Evolutionary conservation across 2,888 invertebrate species (phyloP), one percentile per base, ranked within the genome.

Genomic region (Cinara cedri): DNA sequence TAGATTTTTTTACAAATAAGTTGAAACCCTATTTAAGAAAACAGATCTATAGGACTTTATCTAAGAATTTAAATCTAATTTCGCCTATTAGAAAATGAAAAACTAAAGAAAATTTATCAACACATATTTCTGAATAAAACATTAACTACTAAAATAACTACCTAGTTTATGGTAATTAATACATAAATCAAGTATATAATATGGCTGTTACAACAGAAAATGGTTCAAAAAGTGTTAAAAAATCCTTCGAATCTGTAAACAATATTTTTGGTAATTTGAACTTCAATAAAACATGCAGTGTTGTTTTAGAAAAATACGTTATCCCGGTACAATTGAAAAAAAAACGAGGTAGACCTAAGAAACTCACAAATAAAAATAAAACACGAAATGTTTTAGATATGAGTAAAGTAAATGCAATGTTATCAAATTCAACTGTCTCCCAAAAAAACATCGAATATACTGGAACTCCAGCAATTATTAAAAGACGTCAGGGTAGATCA

Each of bases 311-410:
- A 3, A 66, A 68, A 57, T 19, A 1, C 11, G 21, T 21, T 16
- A 14, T 34, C 21, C 3, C 13, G 8, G 3, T 24, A 11, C 19
- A 34, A 51, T 1, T 21, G 13, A 51, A 78, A 68, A 78, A n/a
- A 51, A 78, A 78, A 70, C 60, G 68, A n/a, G 78, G 78, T 24
- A 14, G 78, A 13, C 78, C 78, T 0, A 78, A 24, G 24, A 78
- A 62, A 62, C 11, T 11, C n/a, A 0, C 49, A 8, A 13, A 3
- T 24, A 4, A 4, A 34, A 16, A 19, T 70, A 8, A 70, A 42
- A 13, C 9, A 19, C 21, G 51, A 49, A 10, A 21, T 44, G 21
- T 8, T 8, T 71, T 34, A 24, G 14, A 63, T 24, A 34, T 4
- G 34, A 34, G 3, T 6, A 34, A 34, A 6, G 34, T 4, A 34